Evolutionary conservation across 2,113 vertebrate genomes (phyloP), one percentile per base, ranked within the genome.

Genomic region (Larimichthys crocea): DNA sequence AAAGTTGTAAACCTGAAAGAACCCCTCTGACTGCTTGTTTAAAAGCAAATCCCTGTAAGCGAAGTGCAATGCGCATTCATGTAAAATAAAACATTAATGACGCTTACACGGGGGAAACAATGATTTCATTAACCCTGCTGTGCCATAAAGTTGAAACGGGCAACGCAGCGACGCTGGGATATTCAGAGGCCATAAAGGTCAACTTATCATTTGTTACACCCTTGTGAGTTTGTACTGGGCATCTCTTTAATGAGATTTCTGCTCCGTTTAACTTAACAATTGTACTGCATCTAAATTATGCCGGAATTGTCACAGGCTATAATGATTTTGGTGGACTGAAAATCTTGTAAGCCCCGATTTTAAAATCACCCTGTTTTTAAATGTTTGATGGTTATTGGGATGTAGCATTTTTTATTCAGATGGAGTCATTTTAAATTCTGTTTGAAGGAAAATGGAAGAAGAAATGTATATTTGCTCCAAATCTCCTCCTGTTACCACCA

Each of bases 231-330:
- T 62, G 65, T 52, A 64, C 71, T 77, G 65, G 59, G 35, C 31
- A 76, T 84, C 79, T 84, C 63, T 57, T 74, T 92, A 92, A 92
- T 90, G 80, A 85, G 84, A 84, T 93, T 92, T 94, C 88, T 89
- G 89, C 86, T 92, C 89, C 70, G 81, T 76, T 90, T 87, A 76
- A 90, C 80, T 90, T 90, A 46, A 90, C 84, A 79, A 48, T 79
- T 78, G 20, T 48, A 4, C 17, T 71, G 61, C 24, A 59, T 76
- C 69, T 80, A 10, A 74, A 83, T 80, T 10, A 86, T 82, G n/a
- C 29, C 24, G 1, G 57, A 48, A 84, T 86, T 73, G 56, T 88
- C 76, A 79, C 56, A 24, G 49, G 57, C 50, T 60, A 3, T 68
- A 84, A 83, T 87, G 48, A 76, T 77, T 63, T 68, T 84, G 42